Conservation (phyloP, 2,113 vertebrate species). For the Tragelaphus imberbis region DNA sequence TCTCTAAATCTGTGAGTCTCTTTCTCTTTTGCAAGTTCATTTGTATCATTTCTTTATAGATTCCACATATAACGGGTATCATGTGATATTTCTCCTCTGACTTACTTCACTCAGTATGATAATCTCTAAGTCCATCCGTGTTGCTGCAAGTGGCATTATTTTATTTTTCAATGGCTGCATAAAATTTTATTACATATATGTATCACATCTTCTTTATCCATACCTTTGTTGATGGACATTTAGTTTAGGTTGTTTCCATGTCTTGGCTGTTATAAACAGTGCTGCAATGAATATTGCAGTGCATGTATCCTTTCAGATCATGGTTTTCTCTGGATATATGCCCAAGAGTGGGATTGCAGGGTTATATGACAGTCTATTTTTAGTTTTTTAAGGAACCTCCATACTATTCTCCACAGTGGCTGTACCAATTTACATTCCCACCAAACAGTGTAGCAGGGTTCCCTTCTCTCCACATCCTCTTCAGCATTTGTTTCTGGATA, state of each 20-base stretch:
- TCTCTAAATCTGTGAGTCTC: background rate
- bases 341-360: background rate
- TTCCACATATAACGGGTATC: background rate
- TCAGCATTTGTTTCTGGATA: background rate
- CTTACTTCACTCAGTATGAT: background rate
- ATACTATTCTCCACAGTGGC: background rate
- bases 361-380: background rate
- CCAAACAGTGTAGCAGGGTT: background rate
- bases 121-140: background rate
- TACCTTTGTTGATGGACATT: background rate
- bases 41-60: background rate
- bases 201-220: background rate
- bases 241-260: background rate
- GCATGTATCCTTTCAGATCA: background rate
- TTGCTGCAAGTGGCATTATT: background rate
- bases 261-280: background rate
- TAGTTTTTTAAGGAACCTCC: background rate
- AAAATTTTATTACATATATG: background rate
- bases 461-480: background rate
- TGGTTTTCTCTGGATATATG: background rate
- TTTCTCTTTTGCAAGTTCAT: background rate
- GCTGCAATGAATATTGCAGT: background rate
- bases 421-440: background rate
- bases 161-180: background rate
- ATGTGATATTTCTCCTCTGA: background rate